Evolutionary conservation across 2,888 invertebrate genomes (phyloP).

Genomic region (Nemoura dubitans): DNA sequence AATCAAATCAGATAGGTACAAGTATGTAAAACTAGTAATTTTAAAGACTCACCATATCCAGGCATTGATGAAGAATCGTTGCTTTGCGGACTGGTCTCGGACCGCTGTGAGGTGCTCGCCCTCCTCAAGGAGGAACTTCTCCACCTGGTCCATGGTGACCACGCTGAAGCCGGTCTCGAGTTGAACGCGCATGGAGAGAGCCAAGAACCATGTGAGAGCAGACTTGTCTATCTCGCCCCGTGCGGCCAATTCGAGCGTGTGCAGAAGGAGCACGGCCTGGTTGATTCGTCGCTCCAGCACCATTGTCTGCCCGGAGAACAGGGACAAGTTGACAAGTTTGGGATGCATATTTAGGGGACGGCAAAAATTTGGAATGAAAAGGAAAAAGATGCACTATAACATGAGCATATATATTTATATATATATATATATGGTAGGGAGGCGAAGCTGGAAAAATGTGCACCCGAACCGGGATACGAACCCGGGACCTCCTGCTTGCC

Average conservation of each 20-base stretch:
- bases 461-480: too few relatives aligned
- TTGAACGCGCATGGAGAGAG: constrained; percentile 65
- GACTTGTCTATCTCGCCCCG: constrained; percentile 57
- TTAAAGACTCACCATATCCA: constrained; percentile 72
- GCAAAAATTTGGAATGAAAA: too few relatives aligned
- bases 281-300: constrained; percentile 58
- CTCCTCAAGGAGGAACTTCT: constrained; percentile 65
- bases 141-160: constrained; percentile 63
- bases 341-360: too few relatives aligned
- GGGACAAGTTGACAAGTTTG: too few relatives aligned
- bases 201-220: constrained; percentile 70
- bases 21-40: too few relatives aligned
- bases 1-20: too few relatives aligned
- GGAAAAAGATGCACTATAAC: too few relatives aligned
- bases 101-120: constrained; percentile 62
- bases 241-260: constrained; percentile 58
- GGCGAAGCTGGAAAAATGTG: too few relatives aligned
- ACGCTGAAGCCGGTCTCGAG: constrained; percentile 69
- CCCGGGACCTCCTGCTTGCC: too few relatives aligned
- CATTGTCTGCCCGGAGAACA: constrained; percentile 52
- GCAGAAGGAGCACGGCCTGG: constrained; percentile 60
- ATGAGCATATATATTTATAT: too few relatives aligned
- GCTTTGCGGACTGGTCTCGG: constrained; percentile 65
- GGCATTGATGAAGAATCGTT: constrained; percentile 66
- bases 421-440: too few relatives aligned